phyloP scores from a whole-genome alignment of 2,888 invertebrate genomes.

The Alloscopus bannaensis region DNA sequence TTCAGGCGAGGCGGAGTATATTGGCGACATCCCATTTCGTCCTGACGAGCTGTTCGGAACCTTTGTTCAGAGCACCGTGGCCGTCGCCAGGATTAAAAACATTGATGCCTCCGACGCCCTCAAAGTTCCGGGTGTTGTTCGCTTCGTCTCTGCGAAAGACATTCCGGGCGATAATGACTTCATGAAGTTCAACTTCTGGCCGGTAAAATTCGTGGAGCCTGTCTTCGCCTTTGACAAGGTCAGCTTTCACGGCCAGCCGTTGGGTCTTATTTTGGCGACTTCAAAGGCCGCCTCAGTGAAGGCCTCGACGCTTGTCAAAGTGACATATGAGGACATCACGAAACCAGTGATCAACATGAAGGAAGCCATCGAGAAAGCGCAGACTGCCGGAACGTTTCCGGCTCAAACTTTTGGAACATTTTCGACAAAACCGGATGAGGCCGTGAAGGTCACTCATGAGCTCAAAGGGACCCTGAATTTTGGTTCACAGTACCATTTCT shows the following conservation, averaged over 20 bases:
- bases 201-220: conserved; percentile 28
- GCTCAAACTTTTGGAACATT: conserved; percentile 50
- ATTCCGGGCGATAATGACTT: conserved; percentile 75
- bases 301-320: conserved; percentile 75
- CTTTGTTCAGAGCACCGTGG: conserved; percentile 81
- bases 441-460: conserved; percentile 26
- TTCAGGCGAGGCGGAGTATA: conserved; percentile 85
- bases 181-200: conserved; percentile 73
- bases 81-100: conserved; percentile 79
- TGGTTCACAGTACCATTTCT: conserved; percentile 84
- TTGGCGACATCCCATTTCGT: conserved; percentile 83
- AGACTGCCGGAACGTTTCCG: conserved; percentile 56
- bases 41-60: conserved; percentile 84
- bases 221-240: conserved; percentile 74
- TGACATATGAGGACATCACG: conserved; percentile 75
- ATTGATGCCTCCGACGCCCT: conserved; percentile 83
- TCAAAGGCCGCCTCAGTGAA: conserved; percentile 72
- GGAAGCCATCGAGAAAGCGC: conserved; percentile 74
- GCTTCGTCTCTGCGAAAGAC: conserved; percentile 74
- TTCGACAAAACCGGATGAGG: conserved; percentile 13
- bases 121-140: conserved; percentile 74
- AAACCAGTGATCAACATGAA: conserved; percentile 74
- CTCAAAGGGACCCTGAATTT: conserved; percentile 44
- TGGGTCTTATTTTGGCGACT: conserved; percentile 76
- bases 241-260: conserved; percentile 75